phyloP scores from a whole-genome alignment of 2,888 invertebrate genomes.

The Rhagonycha fulva region DNA sequence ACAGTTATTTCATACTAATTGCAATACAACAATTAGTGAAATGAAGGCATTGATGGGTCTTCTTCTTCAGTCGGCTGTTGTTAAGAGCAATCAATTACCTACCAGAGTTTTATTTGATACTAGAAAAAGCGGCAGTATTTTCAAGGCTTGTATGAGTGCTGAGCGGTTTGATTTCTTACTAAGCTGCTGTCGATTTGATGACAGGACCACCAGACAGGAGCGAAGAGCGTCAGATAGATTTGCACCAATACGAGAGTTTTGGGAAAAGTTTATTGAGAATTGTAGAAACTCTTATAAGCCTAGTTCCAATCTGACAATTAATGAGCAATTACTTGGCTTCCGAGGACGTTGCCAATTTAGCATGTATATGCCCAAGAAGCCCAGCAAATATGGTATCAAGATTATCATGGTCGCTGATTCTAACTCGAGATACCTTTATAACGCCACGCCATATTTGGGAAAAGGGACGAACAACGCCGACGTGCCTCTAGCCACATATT shows the following conservation, averaged over 20 bases:
- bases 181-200: conserved; percentile 6
- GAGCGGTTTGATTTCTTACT: conserved; percentile 3
- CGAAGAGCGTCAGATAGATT: conserved; percentile 4
- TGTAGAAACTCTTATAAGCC: conserved; percentile 12
- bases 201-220: not conserved
- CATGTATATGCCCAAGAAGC: conserved; percentile 10
- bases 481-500: conserved; percentile 15
- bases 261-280: conserved; percentile 19
- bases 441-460: conserved; percentile 4
- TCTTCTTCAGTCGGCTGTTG: conserved; percentile 11
- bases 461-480: not conserved
- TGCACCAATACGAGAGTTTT: conserved; percentile 3
- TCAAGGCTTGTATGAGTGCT: conserved; percentile 8
- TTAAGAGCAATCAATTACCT: not conserved
- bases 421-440: not conserved
- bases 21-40: no score
- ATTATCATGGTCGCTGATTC: conserved; percentile 9
- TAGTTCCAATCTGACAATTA: conserved; percentile 11
- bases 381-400: conserved; percentile 12
- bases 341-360: conserved; percentile 15
- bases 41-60: conserved; percentile 8
- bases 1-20: no score
- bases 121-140: not conserved
- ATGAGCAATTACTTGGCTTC: conserved; percentile 16
- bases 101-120: conserved; percentile 2